Evolutionary conservation across 2,888 invertebrate genomes (phyloP).

Genomic region (Caenorhabditis sinica): DNA sequence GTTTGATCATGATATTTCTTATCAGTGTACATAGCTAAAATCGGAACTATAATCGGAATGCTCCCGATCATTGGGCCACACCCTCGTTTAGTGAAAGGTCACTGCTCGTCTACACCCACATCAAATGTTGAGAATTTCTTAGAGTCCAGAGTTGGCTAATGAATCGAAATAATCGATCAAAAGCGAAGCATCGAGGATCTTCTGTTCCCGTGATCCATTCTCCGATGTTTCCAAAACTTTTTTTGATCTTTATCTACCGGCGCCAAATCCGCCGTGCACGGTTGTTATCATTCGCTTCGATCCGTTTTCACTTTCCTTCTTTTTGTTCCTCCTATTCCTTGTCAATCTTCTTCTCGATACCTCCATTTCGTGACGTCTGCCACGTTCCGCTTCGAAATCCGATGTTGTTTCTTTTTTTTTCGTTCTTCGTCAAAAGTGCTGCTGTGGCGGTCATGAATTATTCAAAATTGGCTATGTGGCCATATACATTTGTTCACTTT

Average conservation of each 20-base stretch:
- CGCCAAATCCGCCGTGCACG: slow-evolving; percentile 9
- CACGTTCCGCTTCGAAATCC: slow-evolving; percentile 25
- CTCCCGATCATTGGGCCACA: slow-evolving; percentile 12
- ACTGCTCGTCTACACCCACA: not conserved
- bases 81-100: not conserved
- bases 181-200: not conserved
- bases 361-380: slow-evolving; percentile 31
- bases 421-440: not conserved
- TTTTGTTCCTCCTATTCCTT: slow-evolving; percentile 6
- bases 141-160: not conserved
- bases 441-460: not conserved
- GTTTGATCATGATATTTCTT: slow-evolving; percentile 19
- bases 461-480: not conserved
- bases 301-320: slow-evolving; percentile 33
- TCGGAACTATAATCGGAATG: slow-evolving; percentile 15
- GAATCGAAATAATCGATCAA: not conserved
- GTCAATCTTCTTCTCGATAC: slow-evolving; percentile 13
- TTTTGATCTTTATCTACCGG: slow-evolving; percentile 45
- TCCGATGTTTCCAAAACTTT: not conserved
- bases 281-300: slow-evolving; percentile 10
- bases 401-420: not conserved
- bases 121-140: too few relatives aligned
- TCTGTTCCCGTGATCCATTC: not conserved
- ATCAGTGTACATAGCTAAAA: slow-evolving; percentile 19
- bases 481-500: not conserved